Evolutionary conservation across 1,140 invertebrate species (phyloP).

Genomic region (Ostrea edulis): DNA sequence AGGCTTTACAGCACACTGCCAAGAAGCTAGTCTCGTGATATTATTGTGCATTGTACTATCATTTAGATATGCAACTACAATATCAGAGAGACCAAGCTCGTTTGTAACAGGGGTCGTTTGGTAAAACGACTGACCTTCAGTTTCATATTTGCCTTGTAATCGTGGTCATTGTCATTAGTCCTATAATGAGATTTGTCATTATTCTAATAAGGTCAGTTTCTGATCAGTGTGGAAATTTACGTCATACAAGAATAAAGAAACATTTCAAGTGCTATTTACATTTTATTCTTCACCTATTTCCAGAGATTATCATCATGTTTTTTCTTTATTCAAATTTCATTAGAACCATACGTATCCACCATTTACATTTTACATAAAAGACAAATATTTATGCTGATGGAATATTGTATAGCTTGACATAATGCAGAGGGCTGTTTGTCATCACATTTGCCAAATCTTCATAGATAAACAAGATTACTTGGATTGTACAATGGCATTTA

Average conservation of each 20-base stretch:
- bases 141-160: too few species aligned
- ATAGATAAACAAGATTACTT: conserved; percentile 14
- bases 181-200: too few species aligned
- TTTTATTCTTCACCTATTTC: neutral
- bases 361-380: neutral
- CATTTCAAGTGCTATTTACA: neutral
- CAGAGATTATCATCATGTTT: neutral
- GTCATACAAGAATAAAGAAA: neutral
- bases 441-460: conserved; percentile 27
- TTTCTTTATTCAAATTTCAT: neutral
- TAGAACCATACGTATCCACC: neutral
- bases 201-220: neutral
- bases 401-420: neutral
- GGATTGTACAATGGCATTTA: neutral
- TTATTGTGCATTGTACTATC: too few species aligned
- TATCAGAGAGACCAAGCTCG: too few species aligned
- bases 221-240: neutral
- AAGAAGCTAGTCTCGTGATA: too few species aligned
- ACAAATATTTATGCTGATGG: neutral
- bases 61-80: too few species aligned
- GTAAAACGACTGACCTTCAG: too few species aligned
- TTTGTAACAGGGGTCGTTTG: too few species aligned
- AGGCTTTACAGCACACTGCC: too few species aligned
- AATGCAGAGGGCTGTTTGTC: neutral
- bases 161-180: too few species aligned